Evolutionary conservation across 2,113 vertebrate genomes (phyloP).

Genomic region (Pristiophorus japonicus): DNA sequence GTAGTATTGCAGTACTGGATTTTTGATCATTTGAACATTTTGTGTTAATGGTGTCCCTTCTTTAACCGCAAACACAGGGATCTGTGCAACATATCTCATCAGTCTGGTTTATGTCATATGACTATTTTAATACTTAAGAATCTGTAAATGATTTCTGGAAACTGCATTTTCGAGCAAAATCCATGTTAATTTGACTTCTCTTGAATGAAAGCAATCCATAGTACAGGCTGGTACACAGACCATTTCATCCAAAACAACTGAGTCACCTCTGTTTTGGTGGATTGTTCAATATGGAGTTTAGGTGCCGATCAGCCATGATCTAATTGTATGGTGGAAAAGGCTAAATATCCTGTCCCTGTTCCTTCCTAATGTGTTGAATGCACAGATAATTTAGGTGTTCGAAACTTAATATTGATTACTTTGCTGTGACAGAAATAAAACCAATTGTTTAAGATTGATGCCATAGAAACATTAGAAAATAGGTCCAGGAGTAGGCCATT

Average conservation of each 20-base stretch:
- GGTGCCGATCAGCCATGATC: not conserved
- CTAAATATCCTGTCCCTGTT: not conserved
- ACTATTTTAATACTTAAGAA: not conserved
- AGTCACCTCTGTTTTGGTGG: too few species aligned
- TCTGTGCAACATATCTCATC: not conserved
- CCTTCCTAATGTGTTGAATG: not conserved
- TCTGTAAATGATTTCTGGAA: not conserved
- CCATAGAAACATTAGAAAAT: too few species aligned
- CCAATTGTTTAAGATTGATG: not conserved
- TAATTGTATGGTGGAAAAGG: not conserved
- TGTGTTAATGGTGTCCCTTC: not conserved
- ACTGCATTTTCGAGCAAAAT: not conserved
- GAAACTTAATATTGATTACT: not conserved
- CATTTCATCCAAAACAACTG: too few species aligned
- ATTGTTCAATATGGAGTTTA: too few species aligned
- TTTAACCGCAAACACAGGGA: not conserved
- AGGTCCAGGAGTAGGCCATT: too few species aligned
- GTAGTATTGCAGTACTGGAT: not conserved
- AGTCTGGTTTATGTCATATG: not conserved
- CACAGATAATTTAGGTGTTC: not conserved
- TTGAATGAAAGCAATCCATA: too few species aligned
- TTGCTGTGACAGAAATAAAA: not conserved
- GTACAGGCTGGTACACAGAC: too few species aligned
- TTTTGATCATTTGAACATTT: not conserved
- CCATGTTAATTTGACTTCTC: too few species aligned